Percentiles rank a stretch among this genome's conserved stretches.
phyloP scores from a whole-genome alignment of 2,888 invertebrate species.

The Temnothorax ravouxi region DNA sequence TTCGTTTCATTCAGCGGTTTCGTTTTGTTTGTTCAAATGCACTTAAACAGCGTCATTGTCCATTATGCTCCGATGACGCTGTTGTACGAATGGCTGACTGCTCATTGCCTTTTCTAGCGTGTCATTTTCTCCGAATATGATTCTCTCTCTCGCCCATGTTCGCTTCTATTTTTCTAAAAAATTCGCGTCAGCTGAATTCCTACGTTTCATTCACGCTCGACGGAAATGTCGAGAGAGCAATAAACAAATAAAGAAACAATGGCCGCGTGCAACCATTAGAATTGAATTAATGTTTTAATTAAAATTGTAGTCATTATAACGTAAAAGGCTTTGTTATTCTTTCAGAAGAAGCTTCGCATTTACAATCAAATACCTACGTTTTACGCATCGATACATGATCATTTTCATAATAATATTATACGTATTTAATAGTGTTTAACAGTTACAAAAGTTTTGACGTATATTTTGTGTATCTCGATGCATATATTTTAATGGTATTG shows the following conservation, averaged over 20 bases:
- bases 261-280: too few species aligned
- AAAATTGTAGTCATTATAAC: conserved; percentile 13
- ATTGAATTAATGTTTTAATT: conserved; percentile 48
- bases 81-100: conserved; percentile 70
- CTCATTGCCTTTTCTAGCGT: conserved; percentile 52
- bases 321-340: neutral
- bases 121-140: neutral
- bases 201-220: conserved; percentile 4
- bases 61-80: conserved; percentile 76
- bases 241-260: conserved; percentile 43
- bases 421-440: conserved; percentile 25
- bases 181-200: conserved; percentile 18
- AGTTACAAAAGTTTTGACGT: neutral
- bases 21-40: conserved; percentile 72
- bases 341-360: neutral
- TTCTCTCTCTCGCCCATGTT: neutral
- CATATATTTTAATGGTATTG: neutral
- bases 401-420: neutral
- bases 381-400: neutral
- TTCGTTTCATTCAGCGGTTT: conserved; percentile 50
- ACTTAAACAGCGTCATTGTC: conserved; percentile 74
- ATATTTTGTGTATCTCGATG: neutral
- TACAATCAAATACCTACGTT: neutral
- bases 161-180: neutral
- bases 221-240: conserved; percentile 1